Conservation (phyloP, 2,797 vertebrate genomes). For the Hemitrygon akajei region DNA sequence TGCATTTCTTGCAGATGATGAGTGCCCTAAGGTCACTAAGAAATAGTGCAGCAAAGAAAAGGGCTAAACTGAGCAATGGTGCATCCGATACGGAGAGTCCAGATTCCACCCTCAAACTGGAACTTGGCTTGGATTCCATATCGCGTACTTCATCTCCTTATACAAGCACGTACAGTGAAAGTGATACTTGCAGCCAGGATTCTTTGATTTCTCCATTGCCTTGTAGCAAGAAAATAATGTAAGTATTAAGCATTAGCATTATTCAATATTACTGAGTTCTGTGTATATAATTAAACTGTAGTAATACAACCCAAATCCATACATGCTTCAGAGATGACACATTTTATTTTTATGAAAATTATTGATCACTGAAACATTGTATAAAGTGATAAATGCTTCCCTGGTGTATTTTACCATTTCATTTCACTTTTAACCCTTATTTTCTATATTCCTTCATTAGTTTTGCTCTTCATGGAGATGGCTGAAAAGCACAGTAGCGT, state of each 20-base stretch:
- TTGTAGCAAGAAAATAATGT: constrained; percentile 50
- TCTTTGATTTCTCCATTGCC: constrained; percentile 55
- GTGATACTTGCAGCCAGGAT: constrained; percentile 66
- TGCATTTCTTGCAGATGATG: constrained; percentile 67
- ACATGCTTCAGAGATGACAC: not conserved
- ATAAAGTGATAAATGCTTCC: not conserved
- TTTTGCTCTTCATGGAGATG: not conserved
- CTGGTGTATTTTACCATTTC: not conserved
- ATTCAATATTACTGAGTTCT: not conserved
- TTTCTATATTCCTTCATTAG: not conserved
- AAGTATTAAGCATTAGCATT: constrained; percentile 40
- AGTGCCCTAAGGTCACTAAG: constrained; percentile 76
- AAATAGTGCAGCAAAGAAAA: constrained; percentile 86
- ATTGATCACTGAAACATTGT: not conserved
- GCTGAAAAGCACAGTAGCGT: not conserved
- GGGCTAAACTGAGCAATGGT: constrained; percentile 69
- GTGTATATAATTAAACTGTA: not conserved
- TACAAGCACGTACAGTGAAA: constrained; percentile 67
- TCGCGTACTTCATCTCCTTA: constrained; percentile 62
- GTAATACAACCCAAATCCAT: not conserved
- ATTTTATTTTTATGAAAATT: not conserved
- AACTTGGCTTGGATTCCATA: constrained; percentile 59
- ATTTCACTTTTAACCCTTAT: not conserved
- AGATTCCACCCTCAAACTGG: constrained; percentile 66
- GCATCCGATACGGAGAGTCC: constrained; percentile 71